Percentiles rank a stretch among this genome's conserved stretches.
phyloP scores from a whole-genome alignment of 2,113 vertebrate genomes.

The Saccopteryx bilineata region DNA sequence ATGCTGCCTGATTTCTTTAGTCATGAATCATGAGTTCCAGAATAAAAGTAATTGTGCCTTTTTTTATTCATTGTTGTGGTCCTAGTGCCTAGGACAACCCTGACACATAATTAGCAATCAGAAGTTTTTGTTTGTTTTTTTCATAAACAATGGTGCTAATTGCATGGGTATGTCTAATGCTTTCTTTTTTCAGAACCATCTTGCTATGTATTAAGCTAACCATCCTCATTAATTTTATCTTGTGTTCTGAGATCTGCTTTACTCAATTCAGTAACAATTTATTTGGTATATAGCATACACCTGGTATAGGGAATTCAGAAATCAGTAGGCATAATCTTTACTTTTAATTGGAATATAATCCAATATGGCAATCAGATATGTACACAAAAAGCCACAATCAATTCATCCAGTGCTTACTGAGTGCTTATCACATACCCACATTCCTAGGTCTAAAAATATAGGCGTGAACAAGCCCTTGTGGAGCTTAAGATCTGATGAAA shows the following conservation, averaged over 20 bases:
- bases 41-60: background rate
- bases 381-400: background rate
- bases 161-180: background rate
- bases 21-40: background rate
- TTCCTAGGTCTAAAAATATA: background rate
- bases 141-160: background rate
- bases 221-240: background rate
- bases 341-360: background rate
- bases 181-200: conserved; percentile 36
- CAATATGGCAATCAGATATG: background rate
- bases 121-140: background rate
- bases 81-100: background rate
- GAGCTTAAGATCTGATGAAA: background rate
- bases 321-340: background rate
- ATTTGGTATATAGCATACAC: background rate
- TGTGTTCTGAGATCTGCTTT: background rate
- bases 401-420: background rate
- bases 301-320: background rate
- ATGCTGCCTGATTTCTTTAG: background rate
- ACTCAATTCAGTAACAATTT: background rate
- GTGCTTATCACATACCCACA: background rate
- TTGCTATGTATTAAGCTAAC: background rate
- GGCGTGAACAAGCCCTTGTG: background rate
- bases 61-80: background rate
- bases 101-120: background rate